Evolutionary conservation across 2,888 invertebrate species (phyloP).

Genomic region (Gnatocerus cornutus): DNA sequence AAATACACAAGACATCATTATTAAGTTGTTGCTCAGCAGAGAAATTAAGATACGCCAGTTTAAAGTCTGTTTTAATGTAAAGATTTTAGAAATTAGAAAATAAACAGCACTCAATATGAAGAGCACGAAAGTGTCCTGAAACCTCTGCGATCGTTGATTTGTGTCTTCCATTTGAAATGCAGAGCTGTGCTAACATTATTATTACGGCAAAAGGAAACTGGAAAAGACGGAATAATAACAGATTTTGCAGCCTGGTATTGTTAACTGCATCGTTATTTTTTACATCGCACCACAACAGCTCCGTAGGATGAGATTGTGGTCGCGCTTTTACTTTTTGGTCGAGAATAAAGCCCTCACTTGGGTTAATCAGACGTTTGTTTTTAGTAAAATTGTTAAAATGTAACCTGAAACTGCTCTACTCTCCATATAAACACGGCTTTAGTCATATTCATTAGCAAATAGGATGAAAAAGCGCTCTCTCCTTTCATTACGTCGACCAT

Average conservation of each 20-base stretch:
- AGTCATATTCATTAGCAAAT: slow-evolving; percentile 40
- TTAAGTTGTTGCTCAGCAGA: too few relatives aligned
- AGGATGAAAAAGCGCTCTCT: slow-evolving; percentile 29
- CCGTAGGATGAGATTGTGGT: slow-evolving; percentile 10
- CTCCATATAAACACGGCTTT: slow-evolving; percentile 22
- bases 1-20: neutral
- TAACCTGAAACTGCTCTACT: slow-evolving; percentile 17
- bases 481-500: slow-evolving; percentile 32
- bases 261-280: slow-evolving; percentile 16
- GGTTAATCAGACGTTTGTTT: slow-evolving; percentile 26
- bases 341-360: neutral
- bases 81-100: too few relatives aligned
- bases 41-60: too few relatives aligned
- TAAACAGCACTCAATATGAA: too few relatives aligned
- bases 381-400: slow-evolving; percentile 29
- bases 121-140: too few relatives aligned
- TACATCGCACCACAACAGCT: neutral
- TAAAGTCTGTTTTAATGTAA: too few relatives aligned
- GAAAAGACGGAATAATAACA: slow-evolving; percentile 4
- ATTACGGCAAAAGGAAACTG: slow-evolving; percentile 7
- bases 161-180: neutral
- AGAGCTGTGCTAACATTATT: slow-evolving; percentile 1
- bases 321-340: slow-evolving; percentile 5
- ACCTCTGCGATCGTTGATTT: neutral
- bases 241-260: slow-evolving; percentile 11